Base-by-base conservation (phyloP, 2,113 vertebrate species). In the Alaudala cheleensis region DNA sequence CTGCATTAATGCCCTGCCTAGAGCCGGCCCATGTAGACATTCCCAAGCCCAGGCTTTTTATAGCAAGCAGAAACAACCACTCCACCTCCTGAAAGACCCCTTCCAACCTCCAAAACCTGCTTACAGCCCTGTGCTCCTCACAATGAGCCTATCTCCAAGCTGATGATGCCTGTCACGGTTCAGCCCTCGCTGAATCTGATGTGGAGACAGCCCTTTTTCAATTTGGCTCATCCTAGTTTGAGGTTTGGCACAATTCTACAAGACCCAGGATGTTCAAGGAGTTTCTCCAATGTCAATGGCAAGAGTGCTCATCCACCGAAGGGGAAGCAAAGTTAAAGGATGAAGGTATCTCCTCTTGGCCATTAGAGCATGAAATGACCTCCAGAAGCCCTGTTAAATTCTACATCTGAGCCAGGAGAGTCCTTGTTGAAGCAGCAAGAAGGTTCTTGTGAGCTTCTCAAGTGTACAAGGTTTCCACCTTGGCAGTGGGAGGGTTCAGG, bases 11-110 rank as follows among this genome's bases (percentile, higher is more conserved):
- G 14, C 80, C 60, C 81, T 12, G 64, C 0, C 0, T 22, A 47
- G 72, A 78, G 79, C 50, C 18, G 0, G 34, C 33, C 31, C 5
- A 34, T 62, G 77, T 1, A 44, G 86, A 57, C 45, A 53, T 91
- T 87, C 81, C 65, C 91, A 67, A 87, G 66, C 89, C 81, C 72
- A n/a, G 73, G 81, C 70, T 96, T 94, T 94, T 90, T 87, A 93
- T 71, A 93, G 95, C 81, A 71, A 92, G 90, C 88, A 91, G 65
- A 71, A 95, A 85, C 88, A 72, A 61, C 84, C 85, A n/a, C 70
- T 72, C 90, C 81, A 65, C 57, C 54, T 74, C 85, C 62, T 84
- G 56, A 6, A 39, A 84, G 78, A 81, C 81, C 92, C 71, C 72
- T 72, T 61, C 80, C 56, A 88, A 88, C 78, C 87, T 56, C 89